Base-by-base conservation (phyloP, 1,140 invertebrate genomes). In the Delia radicum region DNA sequence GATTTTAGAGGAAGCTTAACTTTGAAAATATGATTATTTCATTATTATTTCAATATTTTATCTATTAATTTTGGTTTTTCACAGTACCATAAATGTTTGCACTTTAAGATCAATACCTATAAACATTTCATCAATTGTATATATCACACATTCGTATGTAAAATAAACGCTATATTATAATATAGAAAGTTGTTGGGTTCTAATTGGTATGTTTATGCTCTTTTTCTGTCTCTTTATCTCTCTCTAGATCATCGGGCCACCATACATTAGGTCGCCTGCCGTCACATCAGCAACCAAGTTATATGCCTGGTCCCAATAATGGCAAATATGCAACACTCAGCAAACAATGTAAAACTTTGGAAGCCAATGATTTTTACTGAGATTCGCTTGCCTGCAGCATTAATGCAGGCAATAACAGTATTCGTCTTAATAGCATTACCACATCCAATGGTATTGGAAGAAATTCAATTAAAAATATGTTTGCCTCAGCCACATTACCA, bases 291-390 rank as follows among this genome's bases (percentile, higher is more conserved):
- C 83, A 85, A 63, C 79, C 83, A 5, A 79, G 83, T 73, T 82
- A 86, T 77, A 46, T 85, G 74, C 79, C 81, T 65, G 88, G 89
- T 78, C 89, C 89, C 27, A 91, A 91, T 87, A 91, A 91, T 90
- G 92, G 93, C 87, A 94, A 94, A 90, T 94, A 94, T 90, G 93
- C 93, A 87, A 95, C 95, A 88, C 88, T 96, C 86, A 95, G 94
- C 91, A 96, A 95, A 88, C 94, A 96, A 88, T 96, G 95, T 91
- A 96, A 96, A 88, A 96, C 95, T 75, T 89, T 96, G n/a, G 95
- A 96, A 88, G 94, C 94, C 63, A 95, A 92, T 82, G 95, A 96
- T 88, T 96, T 96, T 88, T 96, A 96, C 93, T 96, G 94, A 95
- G 93, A 91, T 85, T 90, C 89, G 88, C 88, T 89, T 87, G 89